Evolutionary conservation across 2,888 invertebrate species (phyloP).

Genomic region (Candidula unifasciata): DNA sequence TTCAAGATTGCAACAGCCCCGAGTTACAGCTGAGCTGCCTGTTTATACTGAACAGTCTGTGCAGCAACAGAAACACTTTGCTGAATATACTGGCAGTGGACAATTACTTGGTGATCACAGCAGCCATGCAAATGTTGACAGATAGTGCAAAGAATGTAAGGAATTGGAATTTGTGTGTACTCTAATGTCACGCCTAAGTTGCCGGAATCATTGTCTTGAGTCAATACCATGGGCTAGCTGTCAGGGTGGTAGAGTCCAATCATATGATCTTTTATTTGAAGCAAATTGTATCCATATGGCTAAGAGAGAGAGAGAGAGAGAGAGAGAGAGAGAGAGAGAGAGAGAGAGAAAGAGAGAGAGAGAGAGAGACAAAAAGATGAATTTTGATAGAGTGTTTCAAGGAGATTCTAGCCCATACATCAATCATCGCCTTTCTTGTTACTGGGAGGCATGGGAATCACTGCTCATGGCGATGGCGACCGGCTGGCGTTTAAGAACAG

Average conservation of each 20-base stretch:
- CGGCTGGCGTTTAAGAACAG: too few relatives aligned
- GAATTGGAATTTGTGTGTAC: not conserved
- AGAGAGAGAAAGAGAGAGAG: not conserved
- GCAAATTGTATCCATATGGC: too few relatives aligned
- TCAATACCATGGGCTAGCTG: not conserved
- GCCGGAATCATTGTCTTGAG: too few relatives aligned
- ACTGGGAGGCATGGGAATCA: too few relatives aligned
- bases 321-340: not conserved
- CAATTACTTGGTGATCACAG: slow-evolving; percentile 24
- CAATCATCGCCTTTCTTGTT: too few relatives aligned
- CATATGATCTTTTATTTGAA: too few relatives aligned
- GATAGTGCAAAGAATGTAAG: slow-evolving; percentile 31
- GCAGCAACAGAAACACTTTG: slow-evolving; percentile 14
- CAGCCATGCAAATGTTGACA: slow-evolving; percentile 36
- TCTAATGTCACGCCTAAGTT: not conserved
- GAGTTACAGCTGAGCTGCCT: slow-evolving; percentile 26
- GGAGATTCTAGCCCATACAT: too few relatives aligned
- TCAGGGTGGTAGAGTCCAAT: not conserved
- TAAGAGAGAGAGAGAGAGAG: not conserved
- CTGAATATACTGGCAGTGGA: slow-evolving; percentile 29
- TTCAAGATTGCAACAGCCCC: not conserved
- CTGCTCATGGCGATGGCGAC: too few relatives aligned
- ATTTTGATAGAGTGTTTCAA: too few relatives aligned
- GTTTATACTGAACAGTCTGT: slow-evolving; percentile 41
- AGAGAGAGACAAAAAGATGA: too few relatives aligned